Conservation (phyloP, 2,888 invertebrate genomes). For the Steromphala cineraria region DNA sequence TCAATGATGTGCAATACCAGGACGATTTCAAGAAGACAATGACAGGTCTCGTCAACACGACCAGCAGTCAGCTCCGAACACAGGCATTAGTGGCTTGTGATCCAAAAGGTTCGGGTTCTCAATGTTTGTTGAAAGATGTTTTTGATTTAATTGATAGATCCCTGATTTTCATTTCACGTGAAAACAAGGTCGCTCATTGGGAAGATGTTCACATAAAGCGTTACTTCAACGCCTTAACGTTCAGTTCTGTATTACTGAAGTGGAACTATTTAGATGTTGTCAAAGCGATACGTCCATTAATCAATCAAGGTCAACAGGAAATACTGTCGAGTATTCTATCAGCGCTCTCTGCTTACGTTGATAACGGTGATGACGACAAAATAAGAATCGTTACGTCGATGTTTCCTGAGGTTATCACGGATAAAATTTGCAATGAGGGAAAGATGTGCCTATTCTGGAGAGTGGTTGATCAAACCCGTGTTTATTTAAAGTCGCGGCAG, state of each 20-base stretch:
- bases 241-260: background rate
- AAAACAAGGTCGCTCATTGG: background rate
- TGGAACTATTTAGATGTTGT: background rate
- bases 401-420: background rate
- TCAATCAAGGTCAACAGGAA: background rate
- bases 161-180: background rate
- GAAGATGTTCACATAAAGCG: background rate
- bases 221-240: slow-evolving; percentile 4
- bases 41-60: background rate
- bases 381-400: background rate
- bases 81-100: background rate
- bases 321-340: background rate
- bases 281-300: background rate
- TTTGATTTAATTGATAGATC: background rate
- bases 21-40: background rate
- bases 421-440: slow-evolving; percentile 5
- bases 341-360: background rate
- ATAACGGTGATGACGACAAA: background rate
- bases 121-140: background rate
- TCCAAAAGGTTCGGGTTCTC: background rate
- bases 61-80: background rate
- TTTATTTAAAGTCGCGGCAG: background rate
- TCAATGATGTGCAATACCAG: background rate
- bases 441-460: slow-evolving; percentile 5
- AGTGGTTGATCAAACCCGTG: background rate